These are phyloP conservation scores for Drosophila neonasuta DNA, from an alignment of 2,888 invertebrate genomes.

Conservation along the genomic window DNA sequence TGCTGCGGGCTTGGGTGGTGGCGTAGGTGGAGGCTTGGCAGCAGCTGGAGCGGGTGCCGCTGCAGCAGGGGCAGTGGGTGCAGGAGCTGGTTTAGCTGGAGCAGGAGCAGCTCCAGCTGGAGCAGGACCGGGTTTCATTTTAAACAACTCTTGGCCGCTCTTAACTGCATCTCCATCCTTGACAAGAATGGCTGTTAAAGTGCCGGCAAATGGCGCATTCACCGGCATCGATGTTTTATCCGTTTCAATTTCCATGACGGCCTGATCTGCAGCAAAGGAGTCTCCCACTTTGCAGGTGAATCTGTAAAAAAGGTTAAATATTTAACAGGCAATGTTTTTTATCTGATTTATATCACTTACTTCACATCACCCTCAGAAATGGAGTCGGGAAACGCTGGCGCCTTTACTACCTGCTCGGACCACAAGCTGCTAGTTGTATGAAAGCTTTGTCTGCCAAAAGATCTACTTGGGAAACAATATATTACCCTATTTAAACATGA, in stretches of 20 bases:
- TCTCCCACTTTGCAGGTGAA: constrained; percentile 93
- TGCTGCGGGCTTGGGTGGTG: constrained; percentile 82
- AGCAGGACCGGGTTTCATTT: constrained; percentile 84
- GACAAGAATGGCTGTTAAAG: constrained; percentile 93
- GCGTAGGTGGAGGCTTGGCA: constrained; percentile 1
- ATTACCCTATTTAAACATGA: neutral
- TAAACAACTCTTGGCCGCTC: constrained; percentile 92
- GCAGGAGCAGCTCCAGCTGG: constrained; percentile 82
- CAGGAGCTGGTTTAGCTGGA: constrained; percentile 71
- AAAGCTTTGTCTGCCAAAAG: constrained; percentile 63
- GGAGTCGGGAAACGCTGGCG: constrained; percentile 97
- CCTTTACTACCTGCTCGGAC: constrained; percentile 83
- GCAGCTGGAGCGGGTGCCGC: constrained; percentile 81
- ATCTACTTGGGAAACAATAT: neutral
- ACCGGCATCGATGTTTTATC: constrained; percentile 93
- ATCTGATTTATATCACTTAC: constrained; percentile 80
- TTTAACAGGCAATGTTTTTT: too few relatives aligned
- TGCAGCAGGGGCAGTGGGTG: constrained; percentile 81
- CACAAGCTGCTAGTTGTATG: constrained; percentile 81
- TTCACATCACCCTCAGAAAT: constrained; percentile 97
- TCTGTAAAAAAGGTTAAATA: constrained; percentile 79
- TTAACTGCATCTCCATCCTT: constrained; percentile 96
- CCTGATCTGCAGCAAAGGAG: constrained; percentile 93
- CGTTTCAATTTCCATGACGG: constrained; percentile 98
- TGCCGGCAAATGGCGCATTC: constrained; percentile 90